Base-by-base conservation (phyloP, 2,113 vertebrate genomes). In the Amblyornis subalaris region DNA sequence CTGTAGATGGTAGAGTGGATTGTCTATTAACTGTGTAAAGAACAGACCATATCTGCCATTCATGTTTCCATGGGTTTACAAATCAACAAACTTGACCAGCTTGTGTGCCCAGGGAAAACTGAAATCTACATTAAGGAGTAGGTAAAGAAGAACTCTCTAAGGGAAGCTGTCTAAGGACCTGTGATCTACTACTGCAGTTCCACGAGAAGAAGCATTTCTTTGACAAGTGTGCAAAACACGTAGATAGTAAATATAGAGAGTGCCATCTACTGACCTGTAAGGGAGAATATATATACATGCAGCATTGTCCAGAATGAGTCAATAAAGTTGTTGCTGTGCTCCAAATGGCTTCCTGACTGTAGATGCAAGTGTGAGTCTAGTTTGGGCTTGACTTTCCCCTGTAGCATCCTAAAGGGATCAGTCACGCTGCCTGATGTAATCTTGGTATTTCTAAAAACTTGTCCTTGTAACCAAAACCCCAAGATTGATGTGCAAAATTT, bases 241-340 rank as follows among this genome's bases (percentile, higher is more conserved):
- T 57, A 87, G 47, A 81, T 94, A 95, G 82, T 96, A 95, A 97
- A 97, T 96, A 95, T 96, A 94, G 85, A 97, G 58, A 90, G 94
- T 97, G 97, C 97, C 97, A 96, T 95, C 96, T 97, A 91, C 94
- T 97, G 96, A 95, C 93, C 1, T 71, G 15, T 45, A 35, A 67
- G 55, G 81, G 70, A 95, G 72, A 92, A 70, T 61, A 61, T 58
- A 25, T 82, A 23, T 33, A 24, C 48, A 29, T 18, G n/a, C n/a
- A 62, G 26, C 61, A 53, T 76, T 96, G 86, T 90, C 67, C 77
- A 51, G 19, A 91, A 91, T 6, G 1, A 81, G 15, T 54, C 82
- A 80, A 66, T 86, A 31, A 78, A 84, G 50, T 81, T 78, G 70
- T 65, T 90, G 62, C 85, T 83, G 6, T n/a, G 35, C 33, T 94